Conservation (phyloP, 2,797 vertebrate genomes). For the Lutjanus argentimaculatus region DNA sequence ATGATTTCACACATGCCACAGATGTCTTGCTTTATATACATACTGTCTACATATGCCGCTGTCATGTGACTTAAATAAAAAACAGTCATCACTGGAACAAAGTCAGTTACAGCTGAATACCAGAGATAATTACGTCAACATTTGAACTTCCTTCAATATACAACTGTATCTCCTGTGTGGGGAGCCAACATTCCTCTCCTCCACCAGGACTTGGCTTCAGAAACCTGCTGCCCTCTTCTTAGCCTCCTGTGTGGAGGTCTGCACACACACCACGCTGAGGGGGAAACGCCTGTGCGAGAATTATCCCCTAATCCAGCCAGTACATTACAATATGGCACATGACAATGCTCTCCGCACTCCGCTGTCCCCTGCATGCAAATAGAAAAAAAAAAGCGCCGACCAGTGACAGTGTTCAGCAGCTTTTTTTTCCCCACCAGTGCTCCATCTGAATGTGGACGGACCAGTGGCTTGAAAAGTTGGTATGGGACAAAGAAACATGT, state of each 20-base stretch:
- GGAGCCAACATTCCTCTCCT: constrained; percentile 23
- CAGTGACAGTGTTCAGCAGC: constrained; percentile 35
- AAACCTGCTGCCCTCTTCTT: constrained; percentile 31
- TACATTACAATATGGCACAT: constrained; percentile 21
- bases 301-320: constrained; percentile 37
- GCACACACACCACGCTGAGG: background rate
- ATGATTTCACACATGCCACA: background rate
- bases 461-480: constrained; percentile 25
- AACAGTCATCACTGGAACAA: background rate
- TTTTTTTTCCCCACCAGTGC: constrained; percentile 20
- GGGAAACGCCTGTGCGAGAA: constrained; percentile 33
- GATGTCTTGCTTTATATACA: background rate
- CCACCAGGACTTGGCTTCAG: constrained; percentile 11
- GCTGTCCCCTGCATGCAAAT: constrained; percentile 42
- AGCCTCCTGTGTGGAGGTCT: constrained; percentile 30
- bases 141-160: background rate
- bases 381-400: constrained; percentile 33
- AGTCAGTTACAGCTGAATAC: constrained; percentile 12
- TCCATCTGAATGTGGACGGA: constrained; percentile 37
- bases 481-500: constrained; percentile 7
- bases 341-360: constrained; percentile 32
- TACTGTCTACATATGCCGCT: background rate
- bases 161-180: constrained; percentile 1
- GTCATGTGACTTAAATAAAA: background rate
- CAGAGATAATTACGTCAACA: constrained; percentile 24